Evolutionary conservation across 2,888 invertebrate species (phyloP).

Genomic region (Chaetoderma sp.): DNA sequence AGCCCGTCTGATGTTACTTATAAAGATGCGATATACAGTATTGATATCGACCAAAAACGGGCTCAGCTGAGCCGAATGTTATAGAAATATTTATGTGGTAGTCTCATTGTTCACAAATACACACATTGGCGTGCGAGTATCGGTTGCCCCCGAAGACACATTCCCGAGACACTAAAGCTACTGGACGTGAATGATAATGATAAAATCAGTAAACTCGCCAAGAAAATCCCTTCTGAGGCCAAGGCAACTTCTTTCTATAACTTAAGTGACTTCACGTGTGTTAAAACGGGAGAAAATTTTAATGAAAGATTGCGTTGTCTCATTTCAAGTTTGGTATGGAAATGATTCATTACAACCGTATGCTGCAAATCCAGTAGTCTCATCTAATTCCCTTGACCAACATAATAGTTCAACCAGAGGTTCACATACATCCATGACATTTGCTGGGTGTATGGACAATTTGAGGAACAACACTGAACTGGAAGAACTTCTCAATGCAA

Average conservation of each 20-base stretch:
- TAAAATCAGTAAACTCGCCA: too few relatives aligned
- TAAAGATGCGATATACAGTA: too few relatives aligned
- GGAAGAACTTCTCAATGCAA: constrained; percentile 6
- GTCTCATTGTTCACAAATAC: constrained; percentile 10
- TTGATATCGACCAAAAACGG: neutral
- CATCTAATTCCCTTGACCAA: constrained; percentile 10
- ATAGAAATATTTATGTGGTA: constrained; percentile 1
- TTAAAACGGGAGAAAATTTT: too few relatives aligned
- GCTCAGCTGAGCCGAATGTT: neutral
- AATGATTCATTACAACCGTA: too few relatives aligned
- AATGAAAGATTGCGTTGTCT: too few relatives aligned
- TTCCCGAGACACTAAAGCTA: too few relatives aligned
- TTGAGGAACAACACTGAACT: constrained; percentile 7
- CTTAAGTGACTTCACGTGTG: too few relatives aligned
- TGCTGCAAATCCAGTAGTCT: constrained; percentile 21
- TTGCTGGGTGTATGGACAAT: neutral
- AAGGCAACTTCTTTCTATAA: too few relatives aligned
- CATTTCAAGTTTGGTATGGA: too few relatives aligned
- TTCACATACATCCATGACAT: neutral
- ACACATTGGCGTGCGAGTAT: constrained; percentile 12
- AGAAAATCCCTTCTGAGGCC: too few relatives aligned
- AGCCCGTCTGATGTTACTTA: too few relatives aligned
- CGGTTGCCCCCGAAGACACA: constrained; percentile 5
- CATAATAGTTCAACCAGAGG: constrained; percentile 19
- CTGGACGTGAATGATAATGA: too few relatives aligned